Evolutionary conservation across 2,888 invertebrate species (phyloP).

Genomic region (Melanargia galathea): DNA sequence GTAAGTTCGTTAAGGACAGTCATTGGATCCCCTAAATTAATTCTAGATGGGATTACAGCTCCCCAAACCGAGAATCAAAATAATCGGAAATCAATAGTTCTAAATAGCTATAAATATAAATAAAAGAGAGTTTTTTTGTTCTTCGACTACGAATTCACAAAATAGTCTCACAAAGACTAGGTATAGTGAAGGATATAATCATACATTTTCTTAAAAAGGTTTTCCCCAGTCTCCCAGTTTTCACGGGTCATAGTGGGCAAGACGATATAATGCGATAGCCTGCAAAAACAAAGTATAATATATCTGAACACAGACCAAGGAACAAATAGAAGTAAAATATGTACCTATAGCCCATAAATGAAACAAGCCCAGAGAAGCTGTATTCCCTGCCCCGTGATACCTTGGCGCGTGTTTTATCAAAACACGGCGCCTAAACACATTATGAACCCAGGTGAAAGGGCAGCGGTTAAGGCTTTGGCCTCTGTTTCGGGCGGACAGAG

Average conservation of each 20-base stretch:
- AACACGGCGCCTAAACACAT: too few species aligned
- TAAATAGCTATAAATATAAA: too few species aligned
- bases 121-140: not conserved
- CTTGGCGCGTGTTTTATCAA: too few species aligned
- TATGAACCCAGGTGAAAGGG: too few species aligned
- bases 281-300: conserved; percentile 9
- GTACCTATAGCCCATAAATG: not conserved
- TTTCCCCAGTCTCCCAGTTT: not conserved
- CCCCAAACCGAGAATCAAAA: not conserved
- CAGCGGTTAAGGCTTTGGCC: too few species aligned
- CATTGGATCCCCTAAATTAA: too few species aligned
- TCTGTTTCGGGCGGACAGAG: too few species aligned
- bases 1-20: too few species aligned
- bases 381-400: not conserved
- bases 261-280: conserved; percentile 5
- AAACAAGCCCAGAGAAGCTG: not conserved
- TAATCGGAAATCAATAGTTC: too few species aligned
- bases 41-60: too few species aligned
- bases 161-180: not conserved
- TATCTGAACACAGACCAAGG: not conserved
- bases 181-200: not conserved
- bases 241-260: conserved; percentile 7
- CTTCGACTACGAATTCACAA: not conserved
- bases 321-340: not conserved
- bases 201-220: not conserved